Conservation (phyloP, 2,797 vertebrate species). For the Ibycter americanus region DNA sequence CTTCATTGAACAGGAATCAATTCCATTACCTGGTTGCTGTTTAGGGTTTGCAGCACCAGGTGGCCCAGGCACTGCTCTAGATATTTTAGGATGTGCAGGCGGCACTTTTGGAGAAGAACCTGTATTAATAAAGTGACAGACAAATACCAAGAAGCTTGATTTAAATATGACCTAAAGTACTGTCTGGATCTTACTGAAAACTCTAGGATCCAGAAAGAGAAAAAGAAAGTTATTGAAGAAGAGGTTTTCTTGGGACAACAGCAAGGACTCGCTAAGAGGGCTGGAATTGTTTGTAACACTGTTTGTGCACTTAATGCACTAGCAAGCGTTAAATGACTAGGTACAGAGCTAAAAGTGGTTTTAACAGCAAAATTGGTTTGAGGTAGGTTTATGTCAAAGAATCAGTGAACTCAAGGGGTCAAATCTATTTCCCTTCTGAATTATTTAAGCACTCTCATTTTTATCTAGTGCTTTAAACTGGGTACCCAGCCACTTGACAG, state of each 20-base stretch:
- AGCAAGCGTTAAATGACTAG: background rate
- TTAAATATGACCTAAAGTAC: background rate
- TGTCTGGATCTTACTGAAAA: background rate
- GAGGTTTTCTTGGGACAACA: background rate
- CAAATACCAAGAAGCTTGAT: background rate
- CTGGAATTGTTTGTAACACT: background rate
- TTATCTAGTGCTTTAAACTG: background rate
- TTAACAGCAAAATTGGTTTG: background rate
- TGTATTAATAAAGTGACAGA: background rate
- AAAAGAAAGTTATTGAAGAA: background rate
- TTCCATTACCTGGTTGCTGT: background rate
- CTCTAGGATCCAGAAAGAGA: background rate
- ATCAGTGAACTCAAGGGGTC: background rate
- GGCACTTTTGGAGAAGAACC: background rate
- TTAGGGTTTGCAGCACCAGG: background rate
- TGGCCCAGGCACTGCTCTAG: background rate
- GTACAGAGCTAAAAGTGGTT: background rate
- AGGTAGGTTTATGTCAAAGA: background rate
- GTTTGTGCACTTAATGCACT: background rate
- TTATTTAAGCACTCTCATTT: background rate
- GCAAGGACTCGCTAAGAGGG: background rate
- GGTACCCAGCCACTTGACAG: background rate
- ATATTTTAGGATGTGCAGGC: background rate
- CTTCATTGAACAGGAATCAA: background rate
- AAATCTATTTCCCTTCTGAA: background rate